Percentiles rank a stretch among this genome's conserved stretches.
phyloP scores from a whole-genome alignment of 2,113 vertebrate species.

The Petromus typicus region DNA sequence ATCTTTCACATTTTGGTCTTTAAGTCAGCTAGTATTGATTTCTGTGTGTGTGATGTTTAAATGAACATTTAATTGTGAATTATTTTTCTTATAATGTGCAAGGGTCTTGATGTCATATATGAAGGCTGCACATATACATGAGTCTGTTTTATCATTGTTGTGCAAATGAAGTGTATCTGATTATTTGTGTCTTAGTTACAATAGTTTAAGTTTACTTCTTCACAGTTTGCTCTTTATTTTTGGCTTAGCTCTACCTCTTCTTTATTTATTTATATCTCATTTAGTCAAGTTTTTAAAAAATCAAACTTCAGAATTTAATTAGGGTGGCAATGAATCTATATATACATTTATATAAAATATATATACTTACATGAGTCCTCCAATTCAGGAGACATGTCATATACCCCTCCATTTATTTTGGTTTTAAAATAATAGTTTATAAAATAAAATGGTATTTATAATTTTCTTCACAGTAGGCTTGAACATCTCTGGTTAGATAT shows the following conservation, averaged over 20 bases:
- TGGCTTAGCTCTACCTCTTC: not conserved
- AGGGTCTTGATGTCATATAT: too few relatives aligned
- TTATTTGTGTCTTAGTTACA: not conserved
- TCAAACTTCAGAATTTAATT: not conserved
- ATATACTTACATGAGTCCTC: not conserved
- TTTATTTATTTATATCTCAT: not conserved
- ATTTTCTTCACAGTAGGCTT: not conserved
- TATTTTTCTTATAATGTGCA: not conserved
- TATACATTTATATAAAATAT: not conserved
- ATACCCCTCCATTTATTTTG: not conserved
- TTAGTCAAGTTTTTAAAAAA: not conserved
- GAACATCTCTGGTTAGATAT: not conserved
- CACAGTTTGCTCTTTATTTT: not conserved
- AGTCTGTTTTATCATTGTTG: not conserved
- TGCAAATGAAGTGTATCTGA: not conserved
- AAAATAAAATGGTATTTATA: not conserved
- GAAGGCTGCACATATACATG: not conserved
- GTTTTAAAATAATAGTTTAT: not conserved
- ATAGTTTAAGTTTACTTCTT: not conserved
- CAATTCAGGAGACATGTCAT: not conserved
- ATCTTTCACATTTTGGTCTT: not conserved
- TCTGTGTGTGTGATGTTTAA: not conserved
- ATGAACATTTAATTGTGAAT: not conserved
- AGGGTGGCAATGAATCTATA: not conserved
- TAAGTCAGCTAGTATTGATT: not conserved